Evolutionary conservation across 2,797 vertebrate genomes (phyloP), one percentile per base, ranked within the genome.

Genomic region (Emys orbicularis): DNA sequence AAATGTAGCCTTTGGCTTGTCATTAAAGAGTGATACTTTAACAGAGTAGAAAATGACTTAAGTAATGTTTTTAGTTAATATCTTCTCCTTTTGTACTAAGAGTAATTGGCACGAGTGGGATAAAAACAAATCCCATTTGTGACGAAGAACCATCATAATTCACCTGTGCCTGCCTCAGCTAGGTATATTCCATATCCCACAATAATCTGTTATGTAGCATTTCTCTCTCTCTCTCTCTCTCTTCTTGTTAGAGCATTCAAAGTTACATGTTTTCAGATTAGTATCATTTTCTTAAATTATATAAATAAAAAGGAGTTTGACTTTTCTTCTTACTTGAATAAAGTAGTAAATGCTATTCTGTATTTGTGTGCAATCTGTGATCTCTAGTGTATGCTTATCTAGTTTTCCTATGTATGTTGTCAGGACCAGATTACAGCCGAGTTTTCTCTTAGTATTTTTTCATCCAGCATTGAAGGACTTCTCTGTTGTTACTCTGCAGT

Each of bases 61-160:
- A 88, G 53, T 87, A 49, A 61, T 50, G 27, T 6, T 89, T 81
- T 90, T 52, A 68, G 50, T 88, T 94, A 84, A 50, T 74, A 90
- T 57, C 27, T 3, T 57, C 56, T 57, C 1, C 96, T 83, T 85
- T 95, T 83, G 44, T 89, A 74, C 1, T 10, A 84, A 94, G 92
- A 93, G 10, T 47, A 81, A 37, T 86, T 49, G 27, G 4, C 15
- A 25, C 52, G 53, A 84, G 1, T 53, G 82, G 74, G 49, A 12
- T 96, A 96, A 88, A 1, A 34, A 92, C 85, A 92, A 90, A 84
- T 93, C 27, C 44, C 21, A 5, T 92, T 92, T 89, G 52, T 88
- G 88, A 90, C 93, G 49, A 84, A 83, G 53, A 18, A 10, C 53
- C 27, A 41, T 81, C 52, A 27, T 2, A 76, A 61, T 90, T 95